These are phyloP conservation scores for Salarias fasciatus DNA, from an alignment of 2,797 vertebrate species.

Conservation along the genomic window DNA sequence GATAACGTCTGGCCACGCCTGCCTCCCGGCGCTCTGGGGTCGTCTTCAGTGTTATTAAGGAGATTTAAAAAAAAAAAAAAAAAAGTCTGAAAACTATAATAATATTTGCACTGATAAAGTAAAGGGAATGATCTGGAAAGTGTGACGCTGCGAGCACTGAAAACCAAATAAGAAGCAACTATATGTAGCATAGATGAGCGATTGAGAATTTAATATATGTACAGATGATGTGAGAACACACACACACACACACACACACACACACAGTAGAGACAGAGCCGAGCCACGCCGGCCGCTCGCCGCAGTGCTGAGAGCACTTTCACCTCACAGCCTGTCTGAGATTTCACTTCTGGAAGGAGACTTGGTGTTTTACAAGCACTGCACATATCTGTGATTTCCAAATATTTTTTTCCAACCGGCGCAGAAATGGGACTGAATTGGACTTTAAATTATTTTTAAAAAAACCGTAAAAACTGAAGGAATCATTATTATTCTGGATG, in stretches of 20 bases:
- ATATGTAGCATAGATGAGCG: conserved; percentile 80
- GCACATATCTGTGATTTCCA: conserved; percentile 25
- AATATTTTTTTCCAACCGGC: conserved; percentile 12
- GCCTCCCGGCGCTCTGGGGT: conserved; percentile 16
- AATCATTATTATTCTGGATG: conserved; percentile 32
- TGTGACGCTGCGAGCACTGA: conserved; percentile 78
- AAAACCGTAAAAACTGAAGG: conserved; percentile 1
- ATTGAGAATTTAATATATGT: conserved; percentile 80
- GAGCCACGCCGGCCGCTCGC: too few species aligned
- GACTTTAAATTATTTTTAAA: conserved; percentile 20
- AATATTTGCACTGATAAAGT: conserved; percentile 80
- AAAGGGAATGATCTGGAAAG: conserved; percentile 72
- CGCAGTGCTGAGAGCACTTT: conserved; percentile 69
- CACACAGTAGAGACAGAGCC: too few species aligned
- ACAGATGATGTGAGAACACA: too few species aligned
- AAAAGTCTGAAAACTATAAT: too few species aligned
- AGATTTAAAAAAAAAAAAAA: conserved; percentile 41
- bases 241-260: too few species aligned
- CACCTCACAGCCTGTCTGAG: conserved; percentile 52
- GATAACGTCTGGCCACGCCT: too few species aligned
- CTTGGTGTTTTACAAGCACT: neutral
- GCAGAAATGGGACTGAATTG: conserved; percentile 11
- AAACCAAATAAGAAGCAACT: conserved; percentile 84
- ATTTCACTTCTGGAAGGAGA: conserved; percentile 40
- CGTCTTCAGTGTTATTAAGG: conserved; percentile 51